Percentiles rank a stretch among this genome's conserved stretches.
Evolutionary conservation across 1,140 invertebrate species (phyloP).

Genomic region (Neodiprion fabricii): DNA sequence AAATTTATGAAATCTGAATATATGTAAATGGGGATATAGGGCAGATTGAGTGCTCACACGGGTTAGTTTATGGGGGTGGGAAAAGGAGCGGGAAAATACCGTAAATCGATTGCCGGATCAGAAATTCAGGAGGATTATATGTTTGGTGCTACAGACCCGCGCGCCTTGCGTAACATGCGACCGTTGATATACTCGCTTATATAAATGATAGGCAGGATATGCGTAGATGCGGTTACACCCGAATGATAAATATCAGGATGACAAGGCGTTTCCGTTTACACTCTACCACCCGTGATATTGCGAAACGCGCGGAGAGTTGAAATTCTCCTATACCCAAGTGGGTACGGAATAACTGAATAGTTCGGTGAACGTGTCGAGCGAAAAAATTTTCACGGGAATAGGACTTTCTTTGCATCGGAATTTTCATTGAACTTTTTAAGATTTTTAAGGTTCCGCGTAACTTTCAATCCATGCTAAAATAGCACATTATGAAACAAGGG

Average conservation of each 20-base stretch:
- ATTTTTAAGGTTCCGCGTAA: no score
- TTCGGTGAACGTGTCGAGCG: no score
- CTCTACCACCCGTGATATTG: no score
- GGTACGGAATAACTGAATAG: no score
- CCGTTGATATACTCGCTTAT: not conserved
- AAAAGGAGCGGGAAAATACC: not conserved
- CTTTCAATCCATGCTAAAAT: no score
- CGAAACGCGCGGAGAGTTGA: no score
- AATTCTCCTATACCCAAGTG: no score
- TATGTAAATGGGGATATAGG: not conserved
- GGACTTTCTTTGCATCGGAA: no score
- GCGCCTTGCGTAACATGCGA: not conserved
- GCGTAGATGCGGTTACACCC: not conserved
- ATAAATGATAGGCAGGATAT: not conserved
- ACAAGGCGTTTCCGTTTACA: not conserved
- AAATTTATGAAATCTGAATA: slow-evolving; percentile 2
- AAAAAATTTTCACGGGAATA: no score
- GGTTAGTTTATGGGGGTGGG: not conserved
- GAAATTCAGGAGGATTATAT: not conserved
- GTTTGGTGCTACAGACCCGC: not conserved
- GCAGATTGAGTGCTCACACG: not conserved
- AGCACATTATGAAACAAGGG: no score
- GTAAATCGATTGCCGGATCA: not conserved
- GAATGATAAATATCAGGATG: not conserved
- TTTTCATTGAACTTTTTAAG: no score